Base-by-base conservation (phyloP, 2,888 invertebrate species). In the Netelia melanura region DNA sequence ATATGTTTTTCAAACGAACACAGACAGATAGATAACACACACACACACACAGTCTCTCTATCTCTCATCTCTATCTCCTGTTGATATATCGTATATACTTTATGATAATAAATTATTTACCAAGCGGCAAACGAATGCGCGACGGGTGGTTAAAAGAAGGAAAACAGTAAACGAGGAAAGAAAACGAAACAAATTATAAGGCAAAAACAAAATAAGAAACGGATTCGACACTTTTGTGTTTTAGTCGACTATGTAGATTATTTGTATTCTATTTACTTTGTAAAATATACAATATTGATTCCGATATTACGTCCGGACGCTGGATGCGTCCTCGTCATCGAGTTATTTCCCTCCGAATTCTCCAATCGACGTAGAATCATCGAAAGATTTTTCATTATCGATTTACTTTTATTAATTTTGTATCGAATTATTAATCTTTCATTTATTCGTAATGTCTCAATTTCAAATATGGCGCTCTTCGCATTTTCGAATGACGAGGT, bases 251-350 rank as follows among this genome's bases (percentile, higher is more conserved):
- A 91, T 92, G 90, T 89, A 90, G 92, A 92, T 93, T 93, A 92
- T 93, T 93, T 93, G 92, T 93, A 93, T 93, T 93, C 90, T 91
- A 92, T 92, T 93, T 92, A 93, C 92, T 93, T 93, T 93, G 92
- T 93, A 93, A 92, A 93, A 93, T 93, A 93, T 93, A 93, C 92
- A 92, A 91, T 89, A 92, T 89, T 89, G 89, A 91, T 90, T 90
- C 82, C 75, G 79, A 85, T 76, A 79, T 76, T 48, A 14, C 48
- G 6, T 38, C 25, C 21, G 62, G 38, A 23, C 79, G 8, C 56
- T 14, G 17, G n/a, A 52, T 14, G 56, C 8, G 56, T 56, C 14
- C 48, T 48, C 48, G 48, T 48, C 11, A 3, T 48, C 14, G 14
- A 48, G 1, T 48, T 48, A 3, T 48, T 38, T 38, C 38, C 6